Evolutionary conservation across 2,113 vertebrate genomes (phyloP), one percentile per base, ranked within the genome.

Genomic region (Leptosomus discolor): DNA sequence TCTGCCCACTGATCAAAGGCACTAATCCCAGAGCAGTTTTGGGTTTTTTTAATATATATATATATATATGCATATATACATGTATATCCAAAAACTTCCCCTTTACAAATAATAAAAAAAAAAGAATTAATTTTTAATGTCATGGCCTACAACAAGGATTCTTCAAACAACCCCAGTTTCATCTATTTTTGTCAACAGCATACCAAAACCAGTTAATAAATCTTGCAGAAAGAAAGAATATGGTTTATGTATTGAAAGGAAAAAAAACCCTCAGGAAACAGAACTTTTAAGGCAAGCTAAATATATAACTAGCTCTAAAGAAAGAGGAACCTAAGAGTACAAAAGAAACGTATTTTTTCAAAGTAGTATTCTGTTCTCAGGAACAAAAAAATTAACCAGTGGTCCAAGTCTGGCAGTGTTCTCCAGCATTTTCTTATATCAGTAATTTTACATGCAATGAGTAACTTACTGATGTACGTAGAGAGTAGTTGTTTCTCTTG

Each of bases 301-400:
- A 87, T 57, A 76, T 83, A 70, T 37, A 94, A 93, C 56, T 82
- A 83, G 36, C 56, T 82, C 50, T 90, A 88, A 94, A 90, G 69
- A 97, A 97, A 97, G 92, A 77, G 69, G 93, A 98, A 95, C 61
- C 48, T 53, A 92, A 91, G 32, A 91, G 18, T 27, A 77, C 23
- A 54, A 67, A 90, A 70, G 39, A 76, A 69, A 26, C 11, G 3
- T 58, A 82, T 94, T 68, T 73, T 79, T 64, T 80, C 24, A 51
- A 77, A n/a, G 32, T 27, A 22, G 8, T 39, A 68, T 22, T 45
- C 65, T 80, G 30, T 43, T 92, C 75, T 90, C 58, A 74, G 64
- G 50, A 57, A 67, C 15, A 64, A 67, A 70, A 82, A 43, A 53
- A 41, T 15, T 15, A 50, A 46, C 17, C 8, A 3, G 48, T 4